These are phyloP conservation scores for Apamea anceps DNA, from an alignment of 2,888 invertebrate species.

Conservation along the genomic window DNA sequence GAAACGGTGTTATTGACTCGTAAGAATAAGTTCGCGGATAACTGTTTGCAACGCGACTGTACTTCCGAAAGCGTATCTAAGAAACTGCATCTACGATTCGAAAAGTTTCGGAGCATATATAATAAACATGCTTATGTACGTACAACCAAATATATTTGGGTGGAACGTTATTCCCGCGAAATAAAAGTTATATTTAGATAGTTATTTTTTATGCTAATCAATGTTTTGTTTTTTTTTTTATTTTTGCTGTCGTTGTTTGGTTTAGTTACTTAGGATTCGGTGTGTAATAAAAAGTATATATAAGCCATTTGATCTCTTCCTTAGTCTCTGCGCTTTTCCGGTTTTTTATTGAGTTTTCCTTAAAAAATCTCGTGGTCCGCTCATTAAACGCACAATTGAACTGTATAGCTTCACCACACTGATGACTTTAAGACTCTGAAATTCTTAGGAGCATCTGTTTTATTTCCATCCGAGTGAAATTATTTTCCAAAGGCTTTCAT, in stretches of 20 bases:
- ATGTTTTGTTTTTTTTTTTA: conserved; percentile 34
- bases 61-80: conserved; percentile 69
- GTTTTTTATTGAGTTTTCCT: neutral
- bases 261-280: conserved; percentile 17
- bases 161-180: conserved; percentile 64
- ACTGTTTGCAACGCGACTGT: conserved; percentile 76
- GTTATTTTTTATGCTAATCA: conserved; percentile 64
- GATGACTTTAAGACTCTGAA: neutral
- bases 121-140: conserved; percentile 68
- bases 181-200: conserved; percentile 69
- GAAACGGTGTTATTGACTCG: conserved; percentile 88
- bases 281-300: conserved; percentile 39
- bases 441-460: neutral
- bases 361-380: neutral
- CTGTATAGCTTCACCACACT: neutral
- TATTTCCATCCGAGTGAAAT: neutral
- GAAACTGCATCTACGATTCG: conserved; percentile 67
- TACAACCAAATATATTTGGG: conserved; percentile 58
- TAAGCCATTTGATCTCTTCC: conserved; percentile 9
- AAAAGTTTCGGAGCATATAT: conserved; percentile 70
- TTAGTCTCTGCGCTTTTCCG: neutral
- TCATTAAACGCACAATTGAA: neutral
- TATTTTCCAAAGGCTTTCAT: neutral
- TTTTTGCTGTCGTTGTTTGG: conserved; percentile 56
- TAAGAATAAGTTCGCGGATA: conserved; percentile 80